These are phyloP conservation scores for Progne subis DNA, from an alignment of 2,113 vertebrate genomes.

Conservation along the genomic window DNA sequence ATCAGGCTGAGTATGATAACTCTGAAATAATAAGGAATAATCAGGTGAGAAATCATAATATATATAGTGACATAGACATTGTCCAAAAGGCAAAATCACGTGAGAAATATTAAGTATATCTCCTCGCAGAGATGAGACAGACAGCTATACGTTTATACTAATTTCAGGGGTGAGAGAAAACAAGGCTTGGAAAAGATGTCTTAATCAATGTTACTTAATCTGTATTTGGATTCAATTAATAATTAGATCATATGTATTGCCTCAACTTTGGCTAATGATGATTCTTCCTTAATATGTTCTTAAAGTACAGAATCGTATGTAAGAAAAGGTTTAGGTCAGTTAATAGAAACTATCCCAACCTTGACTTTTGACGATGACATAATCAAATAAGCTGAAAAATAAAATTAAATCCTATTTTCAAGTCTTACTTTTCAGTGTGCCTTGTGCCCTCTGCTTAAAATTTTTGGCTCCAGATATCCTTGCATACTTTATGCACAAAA, in stretches of 20 bases:
- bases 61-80: not conserved
- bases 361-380: not conserved
- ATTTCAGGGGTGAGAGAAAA: not conserved
- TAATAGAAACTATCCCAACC: not conserved
- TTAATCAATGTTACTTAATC: not conserved
- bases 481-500: not conserved
- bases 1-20: not conserved
- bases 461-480: not conserved
- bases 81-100: not conserved
- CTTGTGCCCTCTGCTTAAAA: not conserved
- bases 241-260: not conserved
- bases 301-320: not conserved
- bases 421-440: not conserved
- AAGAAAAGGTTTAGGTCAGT: not conserved
- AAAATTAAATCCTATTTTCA: not conserved
- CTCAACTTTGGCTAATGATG: not conserved
- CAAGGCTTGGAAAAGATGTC: not conserved
- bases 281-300: not conserved
- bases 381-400: not conserved
- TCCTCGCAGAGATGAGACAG: not conserved
- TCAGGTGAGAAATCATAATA: not conserved
- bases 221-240: not conserved
- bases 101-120: not conserved
- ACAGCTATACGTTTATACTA: not conserved
- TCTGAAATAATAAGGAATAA: not conserved